Percentiles rank a stretch among this genome's conserved stretches.
phyloP scores from a whole-genome alignment of 2,888 invertebrate genomes.

The Drosophila meridionalis region DNA sequence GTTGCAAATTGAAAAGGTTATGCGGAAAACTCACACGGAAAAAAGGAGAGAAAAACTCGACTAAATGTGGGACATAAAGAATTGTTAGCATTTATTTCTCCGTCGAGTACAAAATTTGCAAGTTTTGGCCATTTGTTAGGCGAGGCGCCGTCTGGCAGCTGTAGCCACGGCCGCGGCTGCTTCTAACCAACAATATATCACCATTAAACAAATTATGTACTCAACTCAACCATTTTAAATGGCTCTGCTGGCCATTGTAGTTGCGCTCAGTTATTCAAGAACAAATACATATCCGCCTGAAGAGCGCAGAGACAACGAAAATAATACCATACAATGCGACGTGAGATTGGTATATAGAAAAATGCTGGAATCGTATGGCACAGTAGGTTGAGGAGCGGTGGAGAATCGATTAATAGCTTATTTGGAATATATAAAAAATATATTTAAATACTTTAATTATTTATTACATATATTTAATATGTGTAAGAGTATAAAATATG shows the following conservation, averaged over 20 bases:
- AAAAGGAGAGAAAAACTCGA: conserved; percentile 1
- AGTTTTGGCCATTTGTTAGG: conserved; percentile 66
- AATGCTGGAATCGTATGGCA: conserved; percentile 14
- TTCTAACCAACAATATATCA: conserved; percentile 69
- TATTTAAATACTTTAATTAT: neutral
- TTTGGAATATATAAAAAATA: too few relatives aligned
- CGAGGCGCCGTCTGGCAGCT: conserved; percentile 36
- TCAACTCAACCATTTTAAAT: conserved; percentile 72
- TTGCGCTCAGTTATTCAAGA: conserved; percentile 35
- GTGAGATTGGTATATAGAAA: conserved; percentile 10
- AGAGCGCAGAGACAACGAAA: neutral
- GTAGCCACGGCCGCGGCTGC: conserved; percentile 19
- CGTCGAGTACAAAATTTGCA: conserved; percentile 57
- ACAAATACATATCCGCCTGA: conserved; percentile 25
- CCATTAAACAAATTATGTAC: conserved; percentile 80
- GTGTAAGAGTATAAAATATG: too few relatives aligned
- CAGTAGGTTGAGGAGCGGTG: conserved; percentile 5
- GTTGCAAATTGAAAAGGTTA: conserved; percentile 36
- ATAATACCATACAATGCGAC: conserved; percentile 20
- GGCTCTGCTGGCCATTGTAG: conserved; percentile 65
- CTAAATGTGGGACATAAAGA: conserved; percentile 42
- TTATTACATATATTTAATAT: neutral
- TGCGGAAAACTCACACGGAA: neutral
- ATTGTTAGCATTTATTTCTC: conserved; percentile 51
- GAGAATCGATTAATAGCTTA: too few relatives aligned